Evolutionary conservation across 2,797 vertebrate genomes (phyloP).

Genomic region (Girardinus metallicus): DNA sequence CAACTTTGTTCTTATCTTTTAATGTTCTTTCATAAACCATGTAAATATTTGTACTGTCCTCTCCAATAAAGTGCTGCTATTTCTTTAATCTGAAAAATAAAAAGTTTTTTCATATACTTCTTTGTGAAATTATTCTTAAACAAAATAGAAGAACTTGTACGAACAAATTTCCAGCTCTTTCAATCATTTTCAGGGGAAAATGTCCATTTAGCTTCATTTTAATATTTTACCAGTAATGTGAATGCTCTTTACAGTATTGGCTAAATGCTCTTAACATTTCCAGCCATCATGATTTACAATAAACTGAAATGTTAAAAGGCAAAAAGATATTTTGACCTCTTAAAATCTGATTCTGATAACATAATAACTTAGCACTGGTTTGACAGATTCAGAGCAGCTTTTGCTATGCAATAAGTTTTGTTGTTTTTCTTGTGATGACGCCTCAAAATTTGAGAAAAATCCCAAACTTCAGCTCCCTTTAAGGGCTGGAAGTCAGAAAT

Average conservation of each 20-base stretch:
- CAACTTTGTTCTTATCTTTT: background rate
- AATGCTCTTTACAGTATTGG: background rate
- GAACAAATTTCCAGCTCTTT: background rate
- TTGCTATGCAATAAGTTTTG: too few species aligned
- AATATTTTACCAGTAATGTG: background rate
- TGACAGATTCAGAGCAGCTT: background rate
- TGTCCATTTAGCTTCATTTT: background rate
- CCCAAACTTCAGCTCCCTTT: background rate
- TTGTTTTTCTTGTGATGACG: too few species aligned
- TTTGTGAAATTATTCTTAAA: background rate
- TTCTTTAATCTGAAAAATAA: conserved; percentile 55
- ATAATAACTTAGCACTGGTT: background rate
- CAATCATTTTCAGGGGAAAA: background rate
- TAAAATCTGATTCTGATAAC: too few species aligned
- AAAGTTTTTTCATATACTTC: conserved; percentile 24
- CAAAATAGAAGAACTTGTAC: background rate
- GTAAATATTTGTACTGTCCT: conserved; percentile 54
- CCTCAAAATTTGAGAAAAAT: too few species aligned
- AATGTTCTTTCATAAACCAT: conserved; percentile 3
- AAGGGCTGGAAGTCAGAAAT: background rate
- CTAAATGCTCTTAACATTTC: too few species aligned
- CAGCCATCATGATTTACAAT: too few species aligned
- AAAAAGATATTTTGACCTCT: too few species aligned
- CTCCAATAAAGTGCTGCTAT: conserved; percentile 62
- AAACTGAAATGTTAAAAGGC: too few species aligned